These are phyloP conservation scores for Neostethus bicornis DNA, from an alignment of 2,797 vertebrate genomes.

Conservation along the genomic window DNA sequence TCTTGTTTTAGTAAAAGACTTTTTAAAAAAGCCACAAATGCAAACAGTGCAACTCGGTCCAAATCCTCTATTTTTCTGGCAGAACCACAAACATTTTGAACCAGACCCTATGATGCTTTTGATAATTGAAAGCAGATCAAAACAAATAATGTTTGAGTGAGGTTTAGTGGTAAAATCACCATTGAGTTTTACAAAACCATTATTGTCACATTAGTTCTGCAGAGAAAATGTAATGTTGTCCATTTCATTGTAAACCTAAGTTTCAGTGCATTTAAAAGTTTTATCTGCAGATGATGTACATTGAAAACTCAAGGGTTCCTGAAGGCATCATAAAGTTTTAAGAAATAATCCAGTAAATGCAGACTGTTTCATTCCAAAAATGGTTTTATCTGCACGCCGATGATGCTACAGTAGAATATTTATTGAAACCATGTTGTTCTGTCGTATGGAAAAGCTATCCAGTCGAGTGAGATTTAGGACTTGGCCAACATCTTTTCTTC, in stretches of 20 bases:
- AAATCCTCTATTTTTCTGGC: constrained; percentile 41
- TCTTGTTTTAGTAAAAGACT: constrained; percentile 38
- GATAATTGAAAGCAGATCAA: constrained; percentile 44
- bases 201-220: background rate
- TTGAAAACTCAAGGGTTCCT: background rate
- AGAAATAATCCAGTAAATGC: background rate
- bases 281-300: constrained; percentile 1
- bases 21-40: constrained; percentile 3
- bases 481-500: background rate
- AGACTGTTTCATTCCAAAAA: background rate
- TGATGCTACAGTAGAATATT: background rate
- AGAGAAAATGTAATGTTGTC: constrained; percentile 5
- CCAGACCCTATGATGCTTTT: constrained; percentile 23
- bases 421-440: background rate
- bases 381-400: background rate
- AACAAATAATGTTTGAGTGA: constrained; percentile 21
- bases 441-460: background rate
- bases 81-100: constrained; percentile 26
- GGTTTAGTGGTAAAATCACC: background rate
- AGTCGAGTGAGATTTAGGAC: background rate
- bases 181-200: background rate
- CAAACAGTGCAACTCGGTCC: constrained; percentile 11
- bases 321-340: background rate
- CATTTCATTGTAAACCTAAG: background rate
- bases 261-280: background rate